These are phyloP conservation scores for Cheiracanthium punctorium DNA, from an alignment of 2,888 invertebrate genomes.

Conservation along the genomic window DNA sequence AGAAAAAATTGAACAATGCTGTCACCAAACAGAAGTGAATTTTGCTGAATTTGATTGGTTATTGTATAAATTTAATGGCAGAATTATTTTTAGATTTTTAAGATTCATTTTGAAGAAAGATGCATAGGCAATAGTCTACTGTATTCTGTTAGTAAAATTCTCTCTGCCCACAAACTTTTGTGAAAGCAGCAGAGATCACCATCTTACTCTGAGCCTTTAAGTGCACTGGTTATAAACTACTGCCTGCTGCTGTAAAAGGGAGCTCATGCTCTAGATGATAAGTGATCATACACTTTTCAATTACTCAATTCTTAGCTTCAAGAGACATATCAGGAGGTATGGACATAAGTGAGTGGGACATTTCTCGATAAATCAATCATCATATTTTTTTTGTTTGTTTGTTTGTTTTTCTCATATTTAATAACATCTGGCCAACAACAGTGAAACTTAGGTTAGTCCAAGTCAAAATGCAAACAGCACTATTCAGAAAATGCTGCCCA, in stretches of 20 bases:
- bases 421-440: slow-evolving; percentile 67
- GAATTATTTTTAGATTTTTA: slow-evolving; percentile 28
- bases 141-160: slow-evolving; percentile 34
- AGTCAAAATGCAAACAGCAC: slow-evolving; percentile 56
- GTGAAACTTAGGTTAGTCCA: slow-evolving; percentile 67
- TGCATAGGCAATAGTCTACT: slow-evolving; percentile 50
- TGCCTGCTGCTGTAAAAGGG: slow-evolving; percentile 60
- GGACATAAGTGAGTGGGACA: slow-evolving; percentile 68
- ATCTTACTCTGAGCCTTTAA: slow-evolving; percentile 24
- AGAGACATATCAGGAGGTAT: slow-evolving; percentile 68
- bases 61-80: slow-evolving; percentile 29
- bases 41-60: neutral
- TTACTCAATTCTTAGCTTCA: slow-evolving; percentile 42
- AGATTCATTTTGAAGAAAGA: slow-evolving; percentile 15
- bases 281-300: slow-evolving; percentile 70
- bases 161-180: slow-evolving; percentile 20
- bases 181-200: slow-evolving; percentile 28
- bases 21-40: slow-evolving; percentile 61
- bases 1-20: slow-evolving; percentile 31
- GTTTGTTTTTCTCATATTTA: slow-evolving; percentile 33
- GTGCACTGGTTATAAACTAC: slow-evolving; percentile 46
- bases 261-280: slow-evolving; percentile 57
- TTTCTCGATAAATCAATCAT: slow-evolving; percentile 55
- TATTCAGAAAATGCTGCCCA: slow-evolving; percentile 45
- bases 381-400: no score